Evolutionary conservation across 2,797 vertebrate genomes (phyloP), one percentile per base, ranked within the genome.

Genomic region (Fringilla coelebs): DNA sequence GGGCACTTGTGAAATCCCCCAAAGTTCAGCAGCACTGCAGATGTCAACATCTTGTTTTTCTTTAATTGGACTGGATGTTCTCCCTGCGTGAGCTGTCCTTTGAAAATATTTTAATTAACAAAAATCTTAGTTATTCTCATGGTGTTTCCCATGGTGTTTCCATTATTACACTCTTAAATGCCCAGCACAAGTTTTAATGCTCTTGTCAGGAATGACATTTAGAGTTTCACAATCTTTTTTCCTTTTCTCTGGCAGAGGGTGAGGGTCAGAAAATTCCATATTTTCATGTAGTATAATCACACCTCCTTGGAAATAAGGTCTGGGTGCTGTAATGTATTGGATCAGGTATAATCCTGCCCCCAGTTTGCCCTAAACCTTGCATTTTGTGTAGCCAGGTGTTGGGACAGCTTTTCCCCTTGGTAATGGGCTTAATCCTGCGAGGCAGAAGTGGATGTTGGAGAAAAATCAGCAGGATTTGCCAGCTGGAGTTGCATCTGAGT

Each of bases 221-320:
- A 20, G 13, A 49, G 4, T 55, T 12, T 54, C 10, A 2, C 21
- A 19, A 8, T 38, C 5, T 32, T 20, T 49, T 67, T 57, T 54
- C 5, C 2, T 36, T 43, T 28, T 32, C 29, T 55, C 86, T n/a
- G 9, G 11, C 4, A 29, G 17, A 3, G 22, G 4, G 0, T 38
- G n/a, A 38, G 5, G 14, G 13, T 40, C 31, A 70, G 31, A 51
- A 77, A 71, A 52, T 36, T 38, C 1, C 0, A 0, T 43, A 1
- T 19, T 61, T 81, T 40, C 2, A 0, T 29, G 18, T 15, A 17
- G 25, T 13, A 7, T 67, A 14, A 14, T 72, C 13, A 4, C 13
- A n/a, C 8, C 34, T 66, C 18, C 29, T 70, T 77, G 75, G 48
- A 38, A 58, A 26, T 36, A 0, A 3, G 32, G 20, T 46, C 24